Evolutionary conservation across 2,113 vertebrate genomes (phyloP).

Genomic region (human (Homo sapiens)): GRCh38 chr3:117546001-117546500

Average conservation of each 20-base stretch:
- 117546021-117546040: constrained; percentile 9
- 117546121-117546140: constrained; percentile 36
- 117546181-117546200: neutral
- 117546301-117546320: constrained; percentile 39
- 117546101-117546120: constrained; percentile 18
- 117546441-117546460: constrained; percentile 59
- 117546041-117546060: neutral
- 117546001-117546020: constrained; percentile 56
- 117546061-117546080: neutral
- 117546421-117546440: constrained; percentile 47
- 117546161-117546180: neutral
- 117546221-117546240: neutral
- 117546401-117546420: constrained; percentile 60
- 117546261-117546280: neutral
- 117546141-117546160: constrained; percentile 19
- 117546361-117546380: constrained; percentile 43
- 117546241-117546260: neutral
- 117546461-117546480: constrained; percentile 67
- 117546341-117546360: constrained; percentile 65
- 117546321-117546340: constrained; percentile 30
- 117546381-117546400: constrained; percentile 64
- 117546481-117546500: constrained; percentile 57
- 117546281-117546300: neutral
- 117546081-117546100: neutral
- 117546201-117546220: neutral